phyloP scores from a whole-genome alignment of 2,113 vertebrate genomes.

The Pseudorectes ferrugineus region DNA sequence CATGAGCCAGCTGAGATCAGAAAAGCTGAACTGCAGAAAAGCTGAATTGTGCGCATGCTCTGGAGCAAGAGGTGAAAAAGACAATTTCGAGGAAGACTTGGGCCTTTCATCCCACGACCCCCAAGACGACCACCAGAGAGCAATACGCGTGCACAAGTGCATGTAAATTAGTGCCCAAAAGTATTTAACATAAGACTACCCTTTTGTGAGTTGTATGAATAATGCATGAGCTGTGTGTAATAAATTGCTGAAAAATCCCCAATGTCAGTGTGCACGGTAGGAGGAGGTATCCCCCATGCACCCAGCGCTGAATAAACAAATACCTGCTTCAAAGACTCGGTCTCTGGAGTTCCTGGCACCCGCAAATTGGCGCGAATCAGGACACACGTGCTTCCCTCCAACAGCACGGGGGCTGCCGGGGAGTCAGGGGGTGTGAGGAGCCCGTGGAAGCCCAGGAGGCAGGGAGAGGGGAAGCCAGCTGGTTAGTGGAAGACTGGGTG shows the following conservation, averaged over 20 bases:
- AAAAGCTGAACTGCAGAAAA: background rate
- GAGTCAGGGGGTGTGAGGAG: background rate
- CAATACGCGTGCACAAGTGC: background rate
- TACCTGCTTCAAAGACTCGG: background rate
- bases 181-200: background rate
- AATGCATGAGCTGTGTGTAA: background rate
- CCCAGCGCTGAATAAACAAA: background rate
- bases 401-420: background rate
- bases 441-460: background rate
- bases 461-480: background rate
- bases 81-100: background rate
- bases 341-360: background rate
- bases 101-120: background rate
- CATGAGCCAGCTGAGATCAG: background rate
- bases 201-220: background rate
- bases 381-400: background rate
- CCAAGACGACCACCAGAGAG: background rate
- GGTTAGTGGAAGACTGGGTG: background rate
- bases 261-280: background rate
- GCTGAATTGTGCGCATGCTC: background rate
- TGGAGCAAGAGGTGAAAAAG: background rate
- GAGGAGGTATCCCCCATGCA: background rate
- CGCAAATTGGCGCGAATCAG: background rate
- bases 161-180: background rate
- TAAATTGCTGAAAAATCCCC: background rate